Evolutionary conservation across 1,140 invertebrate species (phyloP).

Genomic region (Diprion similis): DNA sequence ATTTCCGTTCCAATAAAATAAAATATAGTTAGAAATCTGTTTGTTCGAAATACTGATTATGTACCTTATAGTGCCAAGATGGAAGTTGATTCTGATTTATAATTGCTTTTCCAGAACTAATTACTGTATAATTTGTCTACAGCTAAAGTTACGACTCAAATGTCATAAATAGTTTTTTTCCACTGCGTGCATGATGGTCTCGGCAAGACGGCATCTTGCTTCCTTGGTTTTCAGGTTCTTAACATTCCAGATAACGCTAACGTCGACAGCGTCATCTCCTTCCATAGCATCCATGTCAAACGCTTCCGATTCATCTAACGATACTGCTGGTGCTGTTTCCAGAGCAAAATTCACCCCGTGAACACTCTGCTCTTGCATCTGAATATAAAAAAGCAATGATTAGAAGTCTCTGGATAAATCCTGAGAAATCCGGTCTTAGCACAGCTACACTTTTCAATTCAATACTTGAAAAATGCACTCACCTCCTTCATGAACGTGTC

Average conservation of each 20-base stretch:
- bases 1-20: too few species aligned
- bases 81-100: too few species aligned
- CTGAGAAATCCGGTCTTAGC: constrained; percentile 47
- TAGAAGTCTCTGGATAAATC: not conserved
- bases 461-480: constrained; percentile 9
- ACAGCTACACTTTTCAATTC: not conserved
- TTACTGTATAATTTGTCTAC: too few species aligned
- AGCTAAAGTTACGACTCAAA: not conserved
- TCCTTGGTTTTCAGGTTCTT: constrained; percentile 40
- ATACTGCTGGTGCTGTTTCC: constrained; percentile 68
- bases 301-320: constrained; percentile 67
- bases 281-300: constrained; percentile 67
- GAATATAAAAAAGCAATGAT: constrained; percentile 17
- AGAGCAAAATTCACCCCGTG: constrained; percentile 69
- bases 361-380: constrained; percentile 68
- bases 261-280: constrained; percentile 47
- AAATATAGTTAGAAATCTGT: too few species aligned
- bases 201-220: constrained; percentile 65
- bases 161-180: constrained; percentile 66
- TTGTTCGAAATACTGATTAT: too few species aligned
- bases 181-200: constrained; percentile 70
- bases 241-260: constrained; percentile 48
- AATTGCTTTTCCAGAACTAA: too few species aligned
- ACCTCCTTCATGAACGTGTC: constrained; percentile 54
- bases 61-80: too few species aligned